phyloP scores from a whole-genome alignment of 2,113 vertebrate genomes.

The Azemiops feae region DNA sequence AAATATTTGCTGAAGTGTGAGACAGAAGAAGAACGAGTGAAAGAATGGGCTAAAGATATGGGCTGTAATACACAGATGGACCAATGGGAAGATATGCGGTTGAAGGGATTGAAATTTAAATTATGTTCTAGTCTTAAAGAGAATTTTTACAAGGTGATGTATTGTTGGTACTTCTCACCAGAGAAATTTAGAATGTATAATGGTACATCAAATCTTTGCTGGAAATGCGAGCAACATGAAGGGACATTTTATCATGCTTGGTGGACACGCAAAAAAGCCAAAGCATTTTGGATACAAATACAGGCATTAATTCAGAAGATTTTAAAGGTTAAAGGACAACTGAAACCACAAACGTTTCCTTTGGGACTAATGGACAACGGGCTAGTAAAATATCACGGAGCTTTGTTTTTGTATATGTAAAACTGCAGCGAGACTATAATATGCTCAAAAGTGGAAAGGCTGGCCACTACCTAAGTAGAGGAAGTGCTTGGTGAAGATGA shows the following conservation, averaged over 20 bases:
- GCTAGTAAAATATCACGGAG: neutral
- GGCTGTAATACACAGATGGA: neutral
- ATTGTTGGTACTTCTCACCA: neutral
- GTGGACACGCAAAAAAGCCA: neutral
- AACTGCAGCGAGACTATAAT: neutral
- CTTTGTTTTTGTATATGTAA: neutral
- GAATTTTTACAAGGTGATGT: neutral
- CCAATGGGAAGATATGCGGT: neutral
- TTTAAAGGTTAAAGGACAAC: neutral
- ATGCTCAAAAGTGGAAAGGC: neutral
- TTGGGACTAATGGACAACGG: neutral
- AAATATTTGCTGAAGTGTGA: neutral
- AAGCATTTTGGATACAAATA: neutral
- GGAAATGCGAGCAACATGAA: neutral
- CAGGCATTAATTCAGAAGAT: neutral
- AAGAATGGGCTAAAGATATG: neutral
- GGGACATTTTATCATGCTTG: neutral
- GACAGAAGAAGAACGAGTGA: neutral
- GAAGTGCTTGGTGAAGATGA: neutral
- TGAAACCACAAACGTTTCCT: neutral
- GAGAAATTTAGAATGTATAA: neutral
- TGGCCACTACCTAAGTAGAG: neutral
- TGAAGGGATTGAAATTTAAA: neutral
- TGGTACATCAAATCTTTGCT: neutral
- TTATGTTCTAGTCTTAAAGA: neutral